Conservation (phyloP, 2,797 vertebrate species). For the Oreochromis grahami region DNA sequence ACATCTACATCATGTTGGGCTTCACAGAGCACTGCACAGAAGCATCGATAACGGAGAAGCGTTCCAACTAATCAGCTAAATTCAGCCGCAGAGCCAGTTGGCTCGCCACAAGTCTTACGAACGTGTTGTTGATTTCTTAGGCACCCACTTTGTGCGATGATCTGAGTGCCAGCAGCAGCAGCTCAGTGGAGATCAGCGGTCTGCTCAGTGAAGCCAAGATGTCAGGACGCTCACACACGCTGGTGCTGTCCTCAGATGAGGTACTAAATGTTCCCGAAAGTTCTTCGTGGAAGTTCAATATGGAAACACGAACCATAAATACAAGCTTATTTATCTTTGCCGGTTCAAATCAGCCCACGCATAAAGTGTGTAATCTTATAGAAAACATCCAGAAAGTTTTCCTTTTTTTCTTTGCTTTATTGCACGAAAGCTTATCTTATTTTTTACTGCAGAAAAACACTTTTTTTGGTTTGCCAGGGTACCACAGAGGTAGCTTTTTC, state of each 20-base stretch:
- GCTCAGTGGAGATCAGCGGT: slow-evolving; percentile 89
- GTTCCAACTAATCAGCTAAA: slow-evolving; percentile 6
- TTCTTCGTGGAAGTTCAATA: not conserved
- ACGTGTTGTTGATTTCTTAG: slow-evolving; percentile 65
- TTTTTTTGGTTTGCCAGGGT: not conserved
- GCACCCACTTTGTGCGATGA: slow-evolving; percentile 83
- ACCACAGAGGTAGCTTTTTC: not conserved
- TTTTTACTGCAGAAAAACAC: not conserved
- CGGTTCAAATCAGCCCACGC: too few species aligned
- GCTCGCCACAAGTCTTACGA: not conserved
- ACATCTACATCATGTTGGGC: not conserved
- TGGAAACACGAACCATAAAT: not conserved
- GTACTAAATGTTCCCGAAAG: slow-evolving; percentile 53
- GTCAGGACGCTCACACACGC: slow-evolving; percentile 78
- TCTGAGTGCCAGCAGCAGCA: slow-evolving; percentile 90
- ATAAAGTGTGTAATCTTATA: not conserved
- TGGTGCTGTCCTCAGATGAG: slow-evolving; percentile 89
- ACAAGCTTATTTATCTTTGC: not conserved
- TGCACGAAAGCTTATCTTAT: not conserved
- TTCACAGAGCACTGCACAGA: not conserved
- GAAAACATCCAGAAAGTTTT: not conserved
- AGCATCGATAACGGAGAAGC: not conserved
- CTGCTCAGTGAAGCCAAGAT: slow-evolving; percentile 81
- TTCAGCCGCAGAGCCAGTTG: not conserved
- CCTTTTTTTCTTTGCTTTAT: not conserved